Evolutionary conservation across 1,140 invertebrate species (phyloP), one percentile per base, ranked within the genome.

Genomic region (Psilanteris sp.): DNA sequence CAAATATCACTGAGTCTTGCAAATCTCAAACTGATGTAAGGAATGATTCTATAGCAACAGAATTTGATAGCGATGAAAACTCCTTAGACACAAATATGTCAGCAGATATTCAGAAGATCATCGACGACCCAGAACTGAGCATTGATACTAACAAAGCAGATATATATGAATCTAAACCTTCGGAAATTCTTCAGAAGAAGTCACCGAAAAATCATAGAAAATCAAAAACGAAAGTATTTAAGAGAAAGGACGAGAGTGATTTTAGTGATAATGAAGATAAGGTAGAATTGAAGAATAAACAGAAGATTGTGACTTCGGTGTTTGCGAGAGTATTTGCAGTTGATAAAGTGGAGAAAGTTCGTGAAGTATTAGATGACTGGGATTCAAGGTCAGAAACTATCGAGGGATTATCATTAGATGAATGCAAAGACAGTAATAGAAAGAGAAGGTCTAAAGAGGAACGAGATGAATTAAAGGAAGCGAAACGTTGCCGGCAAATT

Each of bases 321-420:
- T 89, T 89, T 11, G 86, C 83, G 0, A 64, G 87, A 22, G 86
- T 82, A 0, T 86, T 89, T 4, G 79, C 68, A 0, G 75, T 82
- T 1, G 87, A 89, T 11, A 88, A 88, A 18, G 24, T 67, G 0
- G 85, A 87, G 8, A 87, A 88, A 37, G 82, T 87, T 0, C 83
- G 83, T 5, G 84, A 87, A n/a, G 86, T 88, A 2, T 13, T 87
- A n/a, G 84, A 88, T 4, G 86, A 87, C 15, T 87, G 86, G 85
- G 81, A 87, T 1, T 85, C 82, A 0, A 82, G 82, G 3, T 87
- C 85, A 0, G 86, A 85, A n/a, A 14, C 11, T 3, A 54, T 61
- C 4, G 31, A 78, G 1, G 13, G 26, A 32, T 6, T 4, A 8
- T 8, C 15, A 3, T 1, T 10, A 0, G 14, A 22, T 4, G 31